phyloP scores from a whole-genome alignment of 2,113 vertebrate genomes.

The Chlorodrepanis virens region DNA sequence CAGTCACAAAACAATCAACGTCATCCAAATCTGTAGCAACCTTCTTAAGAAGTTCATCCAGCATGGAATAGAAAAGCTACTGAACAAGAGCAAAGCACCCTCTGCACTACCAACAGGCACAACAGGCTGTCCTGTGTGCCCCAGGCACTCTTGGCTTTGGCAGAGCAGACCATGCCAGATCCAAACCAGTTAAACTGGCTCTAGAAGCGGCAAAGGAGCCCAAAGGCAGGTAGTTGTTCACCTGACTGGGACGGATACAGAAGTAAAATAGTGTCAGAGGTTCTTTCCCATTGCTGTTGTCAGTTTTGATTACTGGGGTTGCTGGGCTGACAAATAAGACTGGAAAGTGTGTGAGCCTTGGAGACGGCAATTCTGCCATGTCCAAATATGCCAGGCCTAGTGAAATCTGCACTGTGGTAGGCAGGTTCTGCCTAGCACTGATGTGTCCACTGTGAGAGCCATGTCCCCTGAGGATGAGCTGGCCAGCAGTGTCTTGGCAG shows the following conservation, averaged over 20 bases:
- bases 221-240: slow-evolving; percentile 36
- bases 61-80: background rate
- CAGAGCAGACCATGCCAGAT: slow-evolving; percentile 24
- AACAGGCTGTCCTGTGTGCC: slow-evolving; percentile 37
- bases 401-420: background rate
- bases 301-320: background rate
- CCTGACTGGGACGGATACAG: background rate
- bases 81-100: background rate
- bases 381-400: background rate
- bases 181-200: slow-evolving; percentile 57
- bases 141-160: slow-evolving; percentile 25
- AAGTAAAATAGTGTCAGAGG: background rate
- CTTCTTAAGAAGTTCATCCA: background rate
- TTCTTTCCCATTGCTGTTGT: slow-evolving; percentile 20
- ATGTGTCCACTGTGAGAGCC: background rate
- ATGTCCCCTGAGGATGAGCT: fast-evolving
- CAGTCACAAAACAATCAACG: background rate
- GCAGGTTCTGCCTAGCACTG: background rate
- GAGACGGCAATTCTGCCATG: background rate
- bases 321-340: background rate
- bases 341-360: background rate
- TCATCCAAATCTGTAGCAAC: background rate
- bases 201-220: background rate
- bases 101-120: slow-evolving; percentile 17
- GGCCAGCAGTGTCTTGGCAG: background rate